Base-by-base conservation (phyloP, 2,888 invertebrate species). In the Thecocarcelia acutangulata region DNA sequence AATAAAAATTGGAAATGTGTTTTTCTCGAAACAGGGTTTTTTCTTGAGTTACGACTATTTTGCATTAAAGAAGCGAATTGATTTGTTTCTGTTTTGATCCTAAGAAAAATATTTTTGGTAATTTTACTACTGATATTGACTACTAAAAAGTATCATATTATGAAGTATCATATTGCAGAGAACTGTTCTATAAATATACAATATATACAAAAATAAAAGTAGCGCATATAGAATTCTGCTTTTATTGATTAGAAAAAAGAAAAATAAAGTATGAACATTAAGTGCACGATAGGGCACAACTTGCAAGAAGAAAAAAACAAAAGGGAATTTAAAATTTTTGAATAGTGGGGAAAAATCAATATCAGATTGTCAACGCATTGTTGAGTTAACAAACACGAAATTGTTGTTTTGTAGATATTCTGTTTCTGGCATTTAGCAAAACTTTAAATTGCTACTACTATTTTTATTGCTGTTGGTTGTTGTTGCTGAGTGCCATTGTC, bases 361-460 rank as follows among this genome's bases (percentile, higher is more conserved):
- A 24, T 19, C 21, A 83, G 50, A 80, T 44, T 82, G 83, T 77
- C 82, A 83, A 76, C 79, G 70, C 76, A 68, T 72, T 61, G 73
- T 78, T 73, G 52, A 50, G 48, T 33, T 21, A 21, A 5, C n/a
- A 61, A 77, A 75, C 46, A 61, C 54, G 54, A 66, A 61, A 0
- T 17, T 46, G 15, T 33, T 24, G 21, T 37, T 37, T 33, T 33
- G 52, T 59, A 59, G 44, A 52, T n/a, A n/a, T n/a, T 74, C 44
- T 28, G 58, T 33, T 42, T 19, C 44, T 64, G 73, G 73, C 54
- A 56, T 56, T 74, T 74, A 74, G 46, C 33, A 24, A 37, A 44
- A 54, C 40, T 46, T 21, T 73, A 0, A 24, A 3, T 44, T 73
- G 33, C 61, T 40, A 50, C 17, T 50, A 17, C 15, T 70, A 21